These are phyloP conservation scores for Conus betulinus DNA, from an alignment of 1,140 invertebrate species.

Conservation along the genomic window DNA sequence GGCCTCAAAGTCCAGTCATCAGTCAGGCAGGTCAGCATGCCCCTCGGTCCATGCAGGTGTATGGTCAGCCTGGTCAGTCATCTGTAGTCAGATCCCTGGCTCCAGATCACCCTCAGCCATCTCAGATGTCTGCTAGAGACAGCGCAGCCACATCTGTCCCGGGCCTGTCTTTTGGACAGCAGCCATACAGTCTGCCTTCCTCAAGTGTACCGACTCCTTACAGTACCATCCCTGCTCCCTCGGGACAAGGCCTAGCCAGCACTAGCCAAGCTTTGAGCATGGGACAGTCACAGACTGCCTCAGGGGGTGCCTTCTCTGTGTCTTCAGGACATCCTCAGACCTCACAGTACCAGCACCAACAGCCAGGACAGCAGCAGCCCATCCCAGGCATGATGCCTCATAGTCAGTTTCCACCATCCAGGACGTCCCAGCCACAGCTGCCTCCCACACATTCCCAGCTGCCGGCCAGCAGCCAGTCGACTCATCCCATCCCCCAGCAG, in stretches of 20 bases:
- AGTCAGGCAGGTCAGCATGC: background rate
- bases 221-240: background rate
- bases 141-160: background rate
- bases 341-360: background rate
- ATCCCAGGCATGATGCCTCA: conserved; percentile 1
- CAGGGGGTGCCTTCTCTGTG: background rate
- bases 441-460: conserved; percentile 20
- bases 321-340: background rate
- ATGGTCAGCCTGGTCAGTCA: background rate
- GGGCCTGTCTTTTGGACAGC: background rate
- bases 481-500: background rate
- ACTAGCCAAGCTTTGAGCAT: background rate
- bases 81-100: background rate
- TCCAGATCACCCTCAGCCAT: background rate
- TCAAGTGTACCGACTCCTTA: background rate
- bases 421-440: conserved; percentile 29
- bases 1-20: background rate
- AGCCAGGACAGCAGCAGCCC: background rate
- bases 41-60: background rate
- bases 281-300: background rate
- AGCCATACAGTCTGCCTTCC: background rate
- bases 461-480: background rate
- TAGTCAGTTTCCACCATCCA: conserved; percentile 16
- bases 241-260: background rate
- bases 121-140: background rate